Evolutionary conservation across 1,140 invertebrate species (phyloP).

Genomic region (Pemphigus obesinymphae): DNA sequence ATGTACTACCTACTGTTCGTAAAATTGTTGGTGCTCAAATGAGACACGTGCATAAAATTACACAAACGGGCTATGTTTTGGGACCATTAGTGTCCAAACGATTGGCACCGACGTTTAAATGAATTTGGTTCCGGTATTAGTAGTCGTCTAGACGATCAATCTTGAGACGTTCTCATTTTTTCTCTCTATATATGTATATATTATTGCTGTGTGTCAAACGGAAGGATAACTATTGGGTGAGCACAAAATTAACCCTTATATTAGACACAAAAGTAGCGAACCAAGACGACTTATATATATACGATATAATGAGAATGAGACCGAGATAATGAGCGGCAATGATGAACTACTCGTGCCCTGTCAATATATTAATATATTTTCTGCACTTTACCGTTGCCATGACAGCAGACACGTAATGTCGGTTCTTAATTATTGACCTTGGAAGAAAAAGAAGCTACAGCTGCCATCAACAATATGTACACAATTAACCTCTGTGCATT

Average conservation of each 20-base stretch:
- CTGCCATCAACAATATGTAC: not conserved
- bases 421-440: not conserved
- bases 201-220: too few relatives aligned
- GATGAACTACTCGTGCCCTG: not conserved
- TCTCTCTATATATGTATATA: too few relatives aligned
- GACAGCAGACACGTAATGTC: not conserved
- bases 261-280: not conserved
- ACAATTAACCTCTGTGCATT: not conserved
- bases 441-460: not conserved
- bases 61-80: too few relatives aligned
- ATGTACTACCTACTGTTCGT: too few relatives aligned
- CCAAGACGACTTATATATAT: not conserved
- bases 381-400: not conserved
- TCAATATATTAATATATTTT: not conserved
- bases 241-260: not conserved
- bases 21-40: too few relatives aligned
- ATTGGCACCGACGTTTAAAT: not conserved
- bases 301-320: conserved; percentile 12
- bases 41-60: too few relatives aligned
- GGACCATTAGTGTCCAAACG: not conserved
- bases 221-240: too few relatives aligned
- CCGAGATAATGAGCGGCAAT: not conserved
- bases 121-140: too few relatives aligned
- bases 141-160: too few relatives aligned
- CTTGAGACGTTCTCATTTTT: too few relatives aligned